Evolutionary conservation across 2,113 vertebrate genomes (phyloP).

Genomic region (Melanocharis versteri): DNA sequence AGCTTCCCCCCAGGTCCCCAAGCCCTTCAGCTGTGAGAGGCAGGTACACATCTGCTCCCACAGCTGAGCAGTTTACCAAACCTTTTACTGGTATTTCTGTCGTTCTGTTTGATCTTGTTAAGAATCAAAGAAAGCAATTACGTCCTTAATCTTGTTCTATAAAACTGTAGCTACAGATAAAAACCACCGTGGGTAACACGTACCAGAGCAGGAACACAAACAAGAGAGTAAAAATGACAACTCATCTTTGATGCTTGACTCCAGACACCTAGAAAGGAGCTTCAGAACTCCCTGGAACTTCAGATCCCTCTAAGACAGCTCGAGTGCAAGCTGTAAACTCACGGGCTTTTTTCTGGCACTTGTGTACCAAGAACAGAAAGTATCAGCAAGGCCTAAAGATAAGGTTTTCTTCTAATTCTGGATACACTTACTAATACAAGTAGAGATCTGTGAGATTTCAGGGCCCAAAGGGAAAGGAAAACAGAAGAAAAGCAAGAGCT

Average conservation of each 20-base stretch:
- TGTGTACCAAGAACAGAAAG: not conserved
- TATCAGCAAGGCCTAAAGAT: not conserved
- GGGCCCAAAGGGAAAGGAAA: not conserved
- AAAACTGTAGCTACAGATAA: slow-evolving; percentile 33
- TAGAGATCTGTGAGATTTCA: not conserved
- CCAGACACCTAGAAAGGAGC: not conserved
- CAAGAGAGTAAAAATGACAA: not conserved
- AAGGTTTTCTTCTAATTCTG: not conserved
- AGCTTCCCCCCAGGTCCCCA: not conserved
- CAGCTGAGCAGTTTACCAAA: not conserved
- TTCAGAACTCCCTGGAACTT: not conserved
- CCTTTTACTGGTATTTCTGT: not conserved
- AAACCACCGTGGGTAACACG: not conserved
- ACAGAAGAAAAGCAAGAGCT: not conserved
- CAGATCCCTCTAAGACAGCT: not conserved
- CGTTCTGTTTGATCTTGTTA: slow-evolving; percentile 17
- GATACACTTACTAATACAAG: not conserved
- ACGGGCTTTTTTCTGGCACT: not conserved
- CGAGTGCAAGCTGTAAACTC: not conserved
- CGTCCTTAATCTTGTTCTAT: slow-evolving; percentile 25
- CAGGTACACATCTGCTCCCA: not conserved
- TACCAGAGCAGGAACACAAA: not conserved
- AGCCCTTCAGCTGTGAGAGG: fast-evolving
- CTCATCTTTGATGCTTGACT: not conserved
- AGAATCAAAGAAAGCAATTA: slow-evolving; percentile 42